Conservation (phyloP, 2,113 vertebrate genomes). For the Elaphurus davidianus region DNA sequence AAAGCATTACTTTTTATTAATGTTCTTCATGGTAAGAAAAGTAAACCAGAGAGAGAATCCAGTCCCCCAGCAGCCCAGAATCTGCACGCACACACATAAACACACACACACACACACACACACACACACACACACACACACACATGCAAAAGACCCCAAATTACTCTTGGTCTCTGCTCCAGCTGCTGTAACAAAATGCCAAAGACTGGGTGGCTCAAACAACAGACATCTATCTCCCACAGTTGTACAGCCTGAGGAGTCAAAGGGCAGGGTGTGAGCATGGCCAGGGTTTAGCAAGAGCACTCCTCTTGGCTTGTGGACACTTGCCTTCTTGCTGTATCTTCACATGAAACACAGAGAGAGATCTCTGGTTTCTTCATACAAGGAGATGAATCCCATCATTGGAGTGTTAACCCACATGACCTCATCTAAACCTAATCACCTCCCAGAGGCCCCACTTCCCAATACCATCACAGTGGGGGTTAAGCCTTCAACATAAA, state of each 20-base stretch:
- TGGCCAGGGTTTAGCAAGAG: background rate
- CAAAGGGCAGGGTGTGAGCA: background rate
- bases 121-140: background rate
- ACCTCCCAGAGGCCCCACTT: background rate
- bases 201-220: background rate
- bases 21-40: background rate
- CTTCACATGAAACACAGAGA: background rate
- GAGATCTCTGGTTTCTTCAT: background rate
- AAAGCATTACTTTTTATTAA: background rate
- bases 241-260: background rate
- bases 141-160: background rate
- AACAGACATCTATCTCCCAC: background rate
- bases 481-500: background rate
- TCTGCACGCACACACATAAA: background rate
- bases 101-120: background rate
- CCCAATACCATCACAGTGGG: background rate
- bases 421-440: background rate
- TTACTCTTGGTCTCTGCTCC: background rate
- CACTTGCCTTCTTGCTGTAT: background rate
- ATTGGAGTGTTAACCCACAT: background rate
- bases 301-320: background rate
- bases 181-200: background rate
- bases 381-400: background rate
- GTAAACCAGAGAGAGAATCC: background rate
- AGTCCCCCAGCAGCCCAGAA: background rate